Evolutionary conservation across 2,797 vertebrate species (phyloP).

Genomic region (Sebastes flavidus): DNA sequence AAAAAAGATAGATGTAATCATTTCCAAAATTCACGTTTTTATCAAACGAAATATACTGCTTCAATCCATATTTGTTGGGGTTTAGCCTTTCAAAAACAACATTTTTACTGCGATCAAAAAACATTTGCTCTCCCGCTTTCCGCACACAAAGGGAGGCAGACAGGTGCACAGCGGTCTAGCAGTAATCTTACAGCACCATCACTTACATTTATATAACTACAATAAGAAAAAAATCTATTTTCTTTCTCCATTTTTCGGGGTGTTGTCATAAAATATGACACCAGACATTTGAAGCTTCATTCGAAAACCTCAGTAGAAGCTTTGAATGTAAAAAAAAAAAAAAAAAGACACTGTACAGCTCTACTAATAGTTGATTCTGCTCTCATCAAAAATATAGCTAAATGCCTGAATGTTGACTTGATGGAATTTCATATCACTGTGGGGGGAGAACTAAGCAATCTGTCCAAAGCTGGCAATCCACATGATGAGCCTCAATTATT

Average conservation of each 20-base stretch:
- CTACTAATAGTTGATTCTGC: not conserved
- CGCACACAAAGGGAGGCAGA: not conserved
- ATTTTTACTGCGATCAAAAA: not conserved
- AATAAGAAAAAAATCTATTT: no score
- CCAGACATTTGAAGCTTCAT: not conserved
- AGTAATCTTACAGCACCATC: not conserved
- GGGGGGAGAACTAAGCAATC: not conserved
- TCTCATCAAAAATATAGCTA: not conserved
- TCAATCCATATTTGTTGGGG: not conserved
- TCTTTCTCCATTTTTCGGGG: not conserved
- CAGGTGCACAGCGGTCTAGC: no score
- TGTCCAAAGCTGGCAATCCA: slow-evolving; percentile 20
- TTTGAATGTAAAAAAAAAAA: not conserved
- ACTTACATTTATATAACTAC: not conserved
- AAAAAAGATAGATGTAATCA: not conserved
- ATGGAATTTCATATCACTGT: slow-evolving; percentile 25
- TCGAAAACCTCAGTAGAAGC: not conserved
- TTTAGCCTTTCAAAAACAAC: not conserved
- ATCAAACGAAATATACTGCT: not conserved
- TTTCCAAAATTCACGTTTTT: not conserved
- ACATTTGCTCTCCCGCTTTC: not conserved
- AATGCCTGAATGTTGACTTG: not conserved
- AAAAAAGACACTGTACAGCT: not conserved
- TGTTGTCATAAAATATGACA: not conserved
- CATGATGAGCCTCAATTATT: slow-evolving; percentile 22